Percentiles rank a stretch among this genome's conserved stretches.
Conservation (phyloP, 1,140 invertebrate species). For the Arctopsyche grandis region DNA sequence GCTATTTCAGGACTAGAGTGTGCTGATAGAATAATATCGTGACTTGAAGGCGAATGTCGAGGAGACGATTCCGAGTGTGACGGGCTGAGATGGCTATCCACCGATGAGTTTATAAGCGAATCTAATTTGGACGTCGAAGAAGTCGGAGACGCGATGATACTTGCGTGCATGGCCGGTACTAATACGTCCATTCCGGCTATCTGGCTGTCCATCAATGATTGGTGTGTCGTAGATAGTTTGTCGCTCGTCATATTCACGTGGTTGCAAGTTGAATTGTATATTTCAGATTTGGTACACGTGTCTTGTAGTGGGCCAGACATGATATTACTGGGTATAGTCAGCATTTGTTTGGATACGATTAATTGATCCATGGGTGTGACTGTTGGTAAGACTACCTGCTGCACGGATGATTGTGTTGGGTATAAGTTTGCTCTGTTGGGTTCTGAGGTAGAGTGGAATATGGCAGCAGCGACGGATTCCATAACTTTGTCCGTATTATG, state of each 20-base stretch:
- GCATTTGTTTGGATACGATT: conserved; percentile 48
- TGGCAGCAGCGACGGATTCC: conserved; percentile 64
- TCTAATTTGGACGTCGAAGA: conserved; percentile 69
- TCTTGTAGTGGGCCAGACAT: conserved; percentile 36
- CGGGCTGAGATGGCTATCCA: conserved; percentile 67
- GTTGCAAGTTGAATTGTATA: conserved; percentile 38
- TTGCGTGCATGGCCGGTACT: conserved; percentile 64
- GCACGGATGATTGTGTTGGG: conserved; percentile 50
- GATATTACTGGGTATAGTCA: conserved; percentile 55
- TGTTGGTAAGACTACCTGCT: conserved; percentile 33
- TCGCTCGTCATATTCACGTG: conserved; percentile 46
- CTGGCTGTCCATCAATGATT: conserved; percentile 55
- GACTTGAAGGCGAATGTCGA: conserved; percentile 57
- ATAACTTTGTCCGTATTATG: conserved; percentile 66
- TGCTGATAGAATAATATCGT: conserved; percentile 60
- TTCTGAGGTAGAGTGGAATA: conserved; percentile 62
- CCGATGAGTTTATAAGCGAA: conserved; percentile 72
- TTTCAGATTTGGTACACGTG: conserved; percentile 42
- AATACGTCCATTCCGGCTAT: conserved; percentile 64
- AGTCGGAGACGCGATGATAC: conserved; percentile 59
- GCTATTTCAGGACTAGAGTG: conserved; percentile 58
- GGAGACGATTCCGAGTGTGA: conserved; percentile 55
- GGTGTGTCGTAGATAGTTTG: conserved; percentile 62
- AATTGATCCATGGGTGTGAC: conserved; percentile 57
- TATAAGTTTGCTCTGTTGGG: background rate